Evolutionary conservation across 2,888 invertebrate genomes (phyloP).

Genomic region (Clivina fossor): DNA sequence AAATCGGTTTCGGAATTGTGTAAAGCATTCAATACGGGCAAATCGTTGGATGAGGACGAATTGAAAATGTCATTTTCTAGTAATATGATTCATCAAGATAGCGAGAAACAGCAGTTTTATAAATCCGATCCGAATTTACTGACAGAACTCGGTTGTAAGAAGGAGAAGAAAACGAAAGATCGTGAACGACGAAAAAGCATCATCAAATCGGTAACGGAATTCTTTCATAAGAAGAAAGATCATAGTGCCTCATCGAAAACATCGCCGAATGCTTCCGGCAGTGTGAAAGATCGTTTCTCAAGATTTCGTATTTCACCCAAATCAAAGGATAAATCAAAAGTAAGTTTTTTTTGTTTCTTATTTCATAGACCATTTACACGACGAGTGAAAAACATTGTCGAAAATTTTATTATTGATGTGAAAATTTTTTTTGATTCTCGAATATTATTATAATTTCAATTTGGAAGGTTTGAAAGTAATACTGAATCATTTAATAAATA

Average conservation of each 20-base stretch:
- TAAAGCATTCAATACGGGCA: conserved; percentile 31
- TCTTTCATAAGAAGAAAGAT: conserved; percentile 73
- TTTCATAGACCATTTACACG: too few relatives aligned
- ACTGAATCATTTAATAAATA: too few relatives aligned
- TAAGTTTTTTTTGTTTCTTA: conserved; percentile 46
- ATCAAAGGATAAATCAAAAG: conserved; percentile 66
- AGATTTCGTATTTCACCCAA: conserved; percentile 64
- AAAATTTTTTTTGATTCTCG: too few relatives aligned
- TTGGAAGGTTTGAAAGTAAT: too few relatives aligned
- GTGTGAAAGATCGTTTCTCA: conserved; percentile 57
- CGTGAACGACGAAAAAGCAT: conserved; percentile 77
- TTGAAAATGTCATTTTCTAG: conserved; percentile 25
- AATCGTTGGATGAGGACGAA: conserved; percentile 17
- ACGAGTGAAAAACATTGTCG: too few relatives aligned
- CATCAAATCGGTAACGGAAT: conserved; percentile 80
- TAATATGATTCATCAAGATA: conserved; percentile 18
- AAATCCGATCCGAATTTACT: conserved; percentile 52
- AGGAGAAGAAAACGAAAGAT: conserved; percentile 60
- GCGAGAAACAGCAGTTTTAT: conserved; percentile 43
- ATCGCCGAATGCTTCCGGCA: conserved; percentile 43
- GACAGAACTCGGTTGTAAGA: conserved; percentile 45
- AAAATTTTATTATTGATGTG: too few relatives aligned
- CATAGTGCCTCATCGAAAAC: conserved; percentile 49
- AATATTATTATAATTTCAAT: too few relatives aligned
- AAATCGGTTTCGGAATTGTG: conserved; percentile 48